A percentile compares a stretch with the other conserved stretches of the same genome.
Conservation (phyloP, 2,113 vertebrate species). For the Macrotus californicus region DNA sequence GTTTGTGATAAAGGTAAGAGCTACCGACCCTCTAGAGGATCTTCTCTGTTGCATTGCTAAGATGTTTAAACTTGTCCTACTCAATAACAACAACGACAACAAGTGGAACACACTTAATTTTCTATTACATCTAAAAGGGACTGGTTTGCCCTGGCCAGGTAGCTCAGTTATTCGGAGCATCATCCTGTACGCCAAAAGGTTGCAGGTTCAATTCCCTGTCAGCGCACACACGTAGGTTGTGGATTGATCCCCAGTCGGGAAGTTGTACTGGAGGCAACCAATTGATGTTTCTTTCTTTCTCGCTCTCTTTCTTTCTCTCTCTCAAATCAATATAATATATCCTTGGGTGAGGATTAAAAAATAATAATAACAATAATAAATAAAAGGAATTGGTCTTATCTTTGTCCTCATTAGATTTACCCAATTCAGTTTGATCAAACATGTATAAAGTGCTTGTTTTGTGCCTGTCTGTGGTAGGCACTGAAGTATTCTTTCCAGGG, state of each 20-base stretch:
- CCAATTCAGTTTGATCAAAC: not conserved
- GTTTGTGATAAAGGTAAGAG: not conserved
- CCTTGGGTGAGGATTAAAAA: too few species aligned
- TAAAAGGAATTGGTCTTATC: not conserved
- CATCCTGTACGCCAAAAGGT: too few species aligned
- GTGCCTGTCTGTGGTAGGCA: not conserved
- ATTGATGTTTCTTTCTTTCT: too few species aligned
- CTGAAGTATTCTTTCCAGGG: not conserved
- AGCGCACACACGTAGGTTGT: too few species aligned
- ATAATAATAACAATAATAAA: not conserved
- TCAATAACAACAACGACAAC: not conserved
- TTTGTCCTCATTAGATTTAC: not conserved
- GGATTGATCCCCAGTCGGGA: too few species aligned
- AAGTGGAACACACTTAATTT: not conserved
- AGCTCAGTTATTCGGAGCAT: too few species aligned
- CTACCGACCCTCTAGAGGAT: not conserved
- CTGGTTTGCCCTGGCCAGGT: too few species aligned
- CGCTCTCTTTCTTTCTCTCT: too few species aligned
- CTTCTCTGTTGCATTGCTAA: not conserved
- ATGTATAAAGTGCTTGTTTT: not conserved
- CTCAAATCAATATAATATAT: too few species aligned
- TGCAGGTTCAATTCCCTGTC: too few species aligned
- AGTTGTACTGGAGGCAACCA: too few species aligned
- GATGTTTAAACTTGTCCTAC: not conserved
- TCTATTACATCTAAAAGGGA: not conserved